phyloP scores from a whole-genome alignment of 2,797 vertebrate species.

The Anisognathus igniventris region DNA sequence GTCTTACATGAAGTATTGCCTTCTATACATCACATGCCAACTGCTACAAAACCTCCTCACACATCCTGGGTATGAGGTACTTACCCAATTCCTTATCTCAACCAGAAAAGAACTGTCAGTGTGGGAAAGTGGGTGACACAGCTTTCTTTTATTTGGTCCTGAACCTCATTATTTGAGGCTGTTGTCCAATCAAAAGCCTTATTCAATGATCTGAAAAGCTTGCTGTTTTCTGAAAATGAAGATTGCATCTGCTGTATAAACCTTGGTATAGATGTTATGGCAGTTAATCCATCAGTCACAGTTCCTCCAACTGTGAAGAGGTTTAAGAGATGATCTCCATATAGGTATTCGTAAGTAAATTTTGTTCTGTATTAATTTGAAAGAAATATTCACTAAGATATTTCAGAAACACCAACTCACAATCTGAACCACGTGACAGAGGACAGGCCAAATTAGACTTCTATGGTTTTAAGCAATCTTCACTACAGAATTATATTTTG shows the following conservation, averaged over 20 bases:
- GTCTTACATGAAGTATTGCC: conserved; percentile 10
- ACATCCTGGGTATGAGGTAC: not conserved
- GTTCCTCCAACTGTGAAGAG: not conserved
- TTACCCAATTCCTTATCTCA: not conserved
- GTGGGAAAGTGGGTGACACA: not conserved
- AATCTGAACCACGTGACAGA: not conserved
- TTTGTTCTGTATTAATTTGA: not conserved
- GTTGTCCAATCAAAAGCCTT: not conserved
- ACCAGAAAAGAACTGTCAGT: not conserved
- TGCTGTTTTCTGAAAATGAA: not conserved
- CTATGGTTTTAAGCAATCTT: not conserved
- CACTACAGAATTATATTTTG: conserved; percentile 10
- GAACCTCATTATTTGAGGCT: not conserved
- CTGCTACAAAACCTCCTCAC: conserved; percentile 10
- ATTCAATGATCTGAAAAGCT: not conserved
- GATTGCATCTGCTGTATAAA: not conserved
- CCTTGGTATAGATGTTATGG: not conserved
- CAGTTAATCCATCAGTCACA: not conserved
- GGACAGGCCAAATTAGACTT: not conserved
- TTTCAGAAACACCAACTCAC: not conserved
- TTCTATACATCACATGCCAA: not conserved
- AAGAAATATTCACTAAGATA: not conserved
- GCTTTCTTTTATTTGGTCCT: not conserved
- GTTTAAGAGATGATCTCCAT: not conserved
- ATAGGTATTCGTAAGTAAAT: not conserved